Percentiles rank a stretch among this genome's conserved stretches.
phyloP scores from a whole-genome alignment of 1,140 invertebrate species.

The Bacillus rossius region DNA sequence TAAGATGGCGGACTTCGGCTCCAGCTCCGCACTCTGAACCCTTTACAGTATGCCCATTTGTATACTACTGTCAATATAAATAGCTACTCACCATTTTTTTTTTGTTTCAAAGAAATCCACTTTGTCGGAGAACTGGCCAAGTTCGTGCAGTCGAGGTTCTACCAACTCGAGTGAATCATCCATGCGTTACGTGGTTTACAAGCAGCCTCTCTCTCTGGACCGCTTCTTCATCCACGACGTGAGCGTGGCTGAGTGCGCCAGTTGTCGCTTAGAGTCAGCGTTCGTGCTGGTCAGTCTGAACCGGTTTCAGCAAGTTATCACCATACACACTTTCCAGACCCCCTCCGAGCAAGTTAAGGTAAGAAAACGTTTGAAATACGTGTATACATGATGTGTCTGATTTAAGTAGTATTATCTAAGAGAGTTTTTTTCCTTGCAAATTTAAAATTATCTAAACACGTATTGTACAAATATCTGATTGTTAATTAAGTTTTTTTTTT shows the following conservation, averaged over 20 bases:
- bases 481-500: too few species aligned
- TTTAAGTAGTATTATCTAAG: too few species aligned
- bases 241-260: constrained; percentile 47
- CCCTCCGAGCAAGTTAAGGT: constrained; percentile 49
- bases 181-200: constrained; percentile 55
- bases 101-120: constrained; percentile 47
- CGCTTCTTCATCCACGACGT: constrained; percentile 62
- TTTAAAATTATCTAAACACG: too few species aligned
- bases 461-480: too few species aligned
- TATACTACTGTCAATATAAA: too few species aligned
- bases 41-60: too few species aligned
- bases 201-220: constrained; percentile 61
- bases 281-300: constrained; percentile 54
- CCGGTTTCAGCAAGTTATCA: constrained; percentile 53
- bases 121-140: constrained; percentile 47
- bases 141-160: constrained; percentile 40
- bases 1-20: too few species aligned
- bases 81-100: too few species aligned
- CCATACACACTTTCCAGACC: constrained; percentile 52
- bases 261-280: constrained; percentile 48
- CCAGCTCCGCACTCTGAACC: too few species aligned
- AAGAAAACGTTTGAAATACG: too few species aligned
- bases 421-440: too few species aligned
- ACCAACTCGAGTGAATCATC: constrained; percentile 29
- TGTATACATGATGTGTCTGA: too few species aligned